These are phyloP conservation scores for Ascidia mentula DNA, from an alignment of 23 tunicate species.

Conservation along the genomic window DNA sequence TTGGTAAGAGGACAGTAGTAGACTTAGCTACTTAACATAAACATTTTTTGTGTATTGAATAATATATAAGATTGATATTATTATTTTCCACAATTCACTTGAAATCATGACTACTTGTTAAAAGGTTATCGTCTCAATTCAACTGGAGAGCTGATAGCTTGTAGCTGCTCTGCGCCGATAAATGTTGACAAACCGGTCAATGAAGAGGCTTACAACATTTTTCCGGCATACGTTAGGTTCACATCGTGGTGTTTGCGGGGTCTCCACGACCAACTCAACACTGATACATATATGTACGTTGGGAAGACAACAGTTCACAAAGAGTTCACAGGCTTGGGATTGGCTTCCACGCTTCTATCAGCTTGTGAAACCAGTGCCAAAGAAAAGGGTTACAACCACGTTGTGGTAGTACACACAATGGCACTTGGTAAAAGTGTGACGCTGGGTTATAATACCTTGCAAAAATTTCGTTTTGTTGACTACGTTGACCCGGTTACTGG, in stretches of 20 bases:
- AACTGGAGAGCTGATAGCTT: no score
- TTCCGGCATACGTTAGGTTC: not conserved
- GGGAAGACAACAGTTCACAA: not conserved
- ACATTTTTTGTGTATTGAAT: no score
- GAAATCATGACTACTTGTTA: no score
- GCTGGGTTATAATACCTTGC: not conserved
- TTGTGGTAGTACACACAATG: not conserved
- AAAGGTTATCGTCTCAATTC: no score
- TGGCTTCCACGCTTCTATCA: not conserved
- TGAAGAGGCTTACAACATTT: no score
- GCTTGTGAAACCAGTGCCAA: not conserved
- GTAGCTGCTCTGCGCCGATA: no score
- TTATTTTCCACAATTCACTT: no score
- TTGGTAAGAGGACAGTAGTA: not conserved
- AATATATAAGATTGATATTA: no score
- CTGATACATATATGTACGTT: not conserved
- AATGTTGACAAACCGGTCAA: no score
- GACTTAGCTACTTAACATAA: no score
- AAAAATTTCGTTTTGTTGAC: not conserved
- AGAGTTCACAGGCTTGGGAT: not conserved
- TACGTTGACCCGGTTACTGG: not conserved
- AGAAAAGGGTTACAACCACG: not conserved
- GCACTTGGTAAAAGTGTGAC: not conserved
- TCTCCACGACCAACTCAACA: not conserved
- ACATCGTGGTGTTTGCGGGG: not conserved